phyloP scores from a whole-genome alignment of 2,113 vertebrate species.

The Geothlypis trichas region DNA sequence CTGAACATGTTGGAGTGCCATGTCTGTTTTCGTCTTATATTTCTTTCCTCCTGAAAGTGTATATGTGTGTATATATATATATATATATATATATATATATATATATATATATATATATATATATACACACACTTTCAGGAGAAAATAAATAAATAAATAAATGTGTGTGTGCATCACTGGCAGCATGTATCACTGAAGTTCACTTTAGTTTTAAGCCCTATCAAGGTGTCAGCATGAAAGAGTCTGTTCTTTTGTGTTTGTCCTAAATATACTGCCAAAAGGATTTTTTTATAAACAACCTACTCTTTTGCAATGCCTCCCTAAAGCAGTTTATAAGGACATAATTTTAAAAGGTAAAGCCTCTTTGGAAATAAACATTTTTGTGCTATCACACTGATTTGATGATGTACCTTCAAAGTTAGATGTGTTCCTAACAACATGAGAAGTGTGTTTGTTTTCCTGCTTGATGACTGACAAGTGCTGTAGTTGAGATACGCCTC shows the following conservation, averaged over 20 bases:
- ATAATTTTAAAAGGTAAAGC: not conserved
- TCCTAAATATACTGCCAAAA: not conserved
- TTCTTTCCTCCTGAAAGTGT: not conserved
- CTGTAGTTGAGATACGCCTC: not conserved
- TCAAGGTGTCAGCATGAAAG: not conserved
- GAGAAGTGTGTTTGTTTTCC: conserved; percentile 40
- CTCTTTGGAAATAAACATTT: not conserved
- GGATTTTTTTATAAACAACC: not conserved
- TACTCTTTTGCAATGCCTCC: not conserved
- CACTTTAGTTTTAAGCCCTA: not conserved
- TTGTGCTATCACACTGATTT: not conserved
- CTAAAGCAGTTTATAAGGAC: not conserved
- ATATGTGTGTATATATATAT: not conserved
- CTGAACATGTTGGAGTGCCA: not conserved
- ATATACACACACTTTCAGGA: not conserved
- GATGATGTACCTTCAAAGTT: not conserved
- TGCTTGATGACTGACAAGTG: not conserved
- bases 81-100: not conserved
- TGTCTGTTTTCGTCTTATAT: not conserved
- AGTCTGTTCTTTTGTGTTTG: not conserved
- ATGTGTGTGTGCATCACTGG: not conserved
- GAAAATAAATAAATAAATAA: no score
- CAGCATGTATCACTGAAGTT: not conserved
- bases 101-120: not conserved
- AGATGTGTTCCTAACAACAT: not conserved